phyloP scores from a whole-genome alignment of 2,113 vertebrate genomes.

The Ciconia boyciana region DNA sequence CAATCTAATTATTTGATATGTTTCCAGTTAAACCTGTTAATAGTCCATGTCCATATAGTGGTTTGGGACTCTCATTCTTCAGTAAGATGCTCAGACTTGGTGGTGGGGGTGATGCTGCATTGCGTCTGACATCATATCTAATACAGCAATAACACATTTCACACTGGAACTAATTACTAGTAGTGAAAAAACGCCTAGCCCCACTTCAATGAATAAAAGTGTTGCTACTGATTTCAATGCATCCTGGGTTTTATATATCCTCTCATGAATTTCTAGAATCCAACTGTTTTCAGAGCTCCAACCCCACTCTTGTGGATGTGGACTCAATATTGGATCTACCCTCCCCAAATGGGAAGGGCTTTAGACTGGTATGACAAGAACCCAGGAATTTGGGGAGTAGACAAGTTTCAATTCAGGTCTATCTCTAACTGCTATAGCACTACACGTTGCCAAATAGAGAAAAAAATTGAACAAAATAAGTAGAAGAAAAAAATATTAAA shows the following conservation, averaged over 20 bases:
- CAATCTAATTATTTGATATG: neutral
- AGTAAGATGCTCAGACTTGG: neutral
- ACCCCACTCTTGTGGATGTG: neutral
- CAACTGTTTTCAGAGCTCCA: neutral
- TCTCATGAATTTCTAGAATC: neutral
- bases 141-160: neutral
- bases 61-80: neutral
- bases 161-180: neutral
- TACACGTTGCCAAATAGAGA: neutral
- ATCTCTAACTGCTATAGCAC: neutral
- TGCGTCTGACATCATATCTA: neutral
- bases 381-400: neutral
- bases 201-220: fast-evolving
- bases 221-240: fast-evolving
- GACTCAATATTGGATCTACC: neutral
- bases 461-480: neutral
- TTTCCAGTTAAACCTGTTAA: neutral
- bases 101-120: neutral
- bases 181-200: neutral
- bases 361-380: neutral
- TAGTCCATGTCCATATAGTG: neutral
- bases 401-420: neutral
- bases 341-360: neutral
- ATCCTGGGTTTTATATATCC: neutral
- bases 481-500: neutral